Percentiles rank a stretch among this genome's conserved stretches.
Conservation (phyloP, 2,113 vertebrate genomes). For the Carassius auratus region DNA sequence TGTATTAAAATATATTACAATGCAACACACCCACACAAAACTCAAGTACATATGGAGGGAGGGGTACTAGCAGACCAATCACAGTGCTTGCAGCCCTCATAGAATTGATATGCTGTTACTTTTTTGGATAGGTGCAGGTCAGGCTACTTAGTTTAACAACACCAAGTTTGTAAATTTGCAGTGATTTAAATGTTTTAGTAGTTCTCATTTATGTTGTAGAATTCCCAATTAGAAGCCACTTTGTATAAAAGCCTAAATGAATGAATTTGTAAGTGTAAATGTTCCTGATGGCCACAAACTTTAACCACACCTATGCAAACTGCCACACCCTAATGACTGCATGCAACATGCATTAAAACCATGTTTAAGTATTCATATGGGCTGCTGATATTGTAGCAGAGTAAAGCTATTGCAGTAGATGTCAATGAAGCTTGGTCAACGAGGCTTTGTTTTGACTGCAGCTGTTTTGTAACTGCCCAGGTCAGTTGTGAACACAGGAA, state of each 20-base stretch:
- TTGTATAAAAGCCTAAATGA: neutral
- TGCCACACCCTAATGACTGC: neutral
- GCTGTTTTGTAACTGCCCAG: neutral
- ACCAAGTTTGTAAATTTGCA: neutral
- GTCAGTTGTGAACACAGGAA: slow-evolving; percentile 31
- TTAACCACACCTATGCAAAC: neutral
- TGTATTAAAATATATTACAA: no score
- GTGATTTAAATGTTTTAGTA: no score
- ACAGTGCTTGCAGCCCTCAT: no score
- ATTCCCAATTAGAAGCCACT: neutral
- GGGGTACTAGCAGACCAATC: no score
- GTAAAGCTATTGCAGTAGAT: neutral
- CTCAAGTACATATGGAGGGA: no score
- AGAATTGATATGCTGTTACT: no score
- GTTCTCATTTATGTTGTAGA: neutral
- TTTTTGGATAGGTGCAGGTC: no score
- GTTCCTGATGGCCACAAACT: neutral
- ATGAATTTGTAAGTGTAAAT: neutral
- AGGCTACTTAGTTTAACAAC: no score
- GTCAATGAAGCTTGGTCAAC: neutral
- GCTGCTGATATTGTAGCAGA: neutral
- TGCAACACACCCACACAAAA: no score
- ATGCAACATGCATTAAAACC: neutral
- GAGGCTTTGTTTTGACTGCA: slow-evolving; percentile 17
- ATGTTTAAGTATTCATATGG: neutral